Conservation (phyloP, 2,888 invertebrate genomes). For the Congeria kusceri region DNA sequence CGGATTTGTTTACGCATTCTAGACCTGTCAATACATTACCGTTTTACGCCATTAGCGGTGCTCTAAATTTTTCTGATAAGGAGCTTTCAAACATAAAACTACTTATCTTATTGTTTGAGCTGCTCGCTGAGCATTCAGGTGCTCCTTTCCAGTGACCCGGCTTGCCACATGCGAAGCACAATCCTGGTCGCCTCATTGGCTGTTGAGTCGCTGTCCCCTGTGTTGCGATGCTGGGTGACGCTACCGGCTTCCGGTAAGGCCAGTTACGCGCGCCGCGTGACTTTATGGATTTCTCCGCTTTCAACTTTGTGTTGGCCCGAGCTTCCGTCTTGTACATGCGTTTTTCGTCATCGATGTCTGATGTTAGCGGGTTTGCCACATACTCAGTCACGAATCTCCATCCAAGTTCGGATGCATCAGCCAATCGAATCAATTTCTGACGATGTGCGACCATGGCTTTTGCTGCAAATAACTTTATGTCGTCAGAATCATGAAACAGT, state of each 20-base stretch:
- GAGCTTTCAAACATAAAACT: constrained; percentile 1
- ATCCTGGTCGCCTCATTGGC: constrained; percentile 17
- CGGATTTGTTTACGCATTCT: too few relatives aligned
- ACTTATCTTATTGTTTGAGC: constrained; percentile 36
- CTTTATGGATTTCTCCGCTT: constrained; percentile 15
- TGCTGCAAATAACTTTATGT: not conserved
- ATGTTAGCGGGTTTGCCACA: constrained; percentile 21
- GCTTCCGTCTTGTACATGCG: constrained; percentile 28
- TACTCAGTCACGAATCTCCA: constrained; percentile 31
- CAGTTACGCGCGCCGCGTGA: not conserved
- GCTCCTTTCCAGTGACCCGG: constrained; percentile 45
- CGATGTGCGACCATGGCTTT: constrained; percentile 15
- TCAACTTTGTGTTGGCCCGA: constrained; percentile 23
- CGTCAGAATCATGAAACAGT: too few relatives aligned
- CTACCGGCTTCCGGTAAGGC: constrained; percentile 8
- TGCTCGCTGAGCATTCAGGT: constrained; percentile 25
- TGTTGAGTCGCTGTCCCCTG: not conserved
- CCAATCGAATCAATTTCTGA: constrained; percentile 23
- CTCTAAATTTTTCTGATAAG: too few relatives aligned
- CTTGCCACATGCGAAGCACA: constrained; percentile 39
- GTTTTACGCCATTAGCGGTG: too few relatives aligned
- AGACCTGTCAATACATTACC: too few relatives aligned
- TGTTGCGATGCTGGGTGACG: not conserved
- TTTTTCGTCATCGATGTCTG: constrained; percentile 27
- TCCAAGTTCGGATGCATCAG: constrained; percentile 23